These are phyloP conservation scores for Menura novaehollandiae DNA, from an alignment of 2,113 vertebrate genomes.

Conservation along the genomic window DNA sequence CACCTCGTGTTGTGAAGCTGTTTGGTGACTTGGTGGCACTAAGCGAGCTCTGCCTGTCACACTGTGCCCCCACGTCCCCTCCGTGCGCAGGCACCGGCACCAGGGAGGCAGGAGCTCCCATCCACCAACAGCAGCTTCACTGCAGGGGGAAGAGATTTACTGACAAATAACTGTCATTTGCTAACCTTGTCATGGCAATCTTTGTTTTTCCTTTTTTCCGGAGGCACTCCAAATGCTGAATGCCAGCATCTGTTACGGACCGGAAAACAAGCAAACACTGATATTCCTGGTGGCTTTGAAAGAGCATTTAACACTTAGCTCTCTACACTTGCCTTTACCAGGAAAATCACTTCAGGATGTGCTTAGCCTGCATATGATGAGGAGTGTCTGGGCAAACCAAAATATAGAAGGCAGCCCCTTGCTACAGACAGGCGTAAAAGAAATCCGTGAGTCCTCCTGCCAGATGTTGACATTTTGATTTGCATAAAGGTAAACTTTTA, in stretches of 20 bases:
- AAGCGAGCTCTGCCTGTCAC: fast-evolving
- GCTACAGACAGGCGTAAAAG: background rate
- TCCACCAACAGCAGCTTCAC: background rate
- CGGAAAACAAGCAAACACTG: constrained; percentile 51
- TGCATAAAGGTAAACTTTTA: constrained; percentile 56
- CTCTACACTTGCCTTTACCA: constrained; percentile 45
- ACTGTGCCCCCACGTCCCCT: fast-evolving
- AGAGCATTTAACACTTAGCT: constrained; percentile 42
- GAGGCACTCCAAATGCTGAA: constrained; percentile 45
- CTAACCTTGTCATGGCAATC: constrained; percentile 42
- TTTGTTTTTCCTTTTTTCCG: background rate
- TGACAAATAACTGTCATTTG: constrained; percentile 54
- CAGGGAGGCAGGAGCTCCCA: background rate
- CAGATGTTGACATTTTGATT: constrained; percentile 68
- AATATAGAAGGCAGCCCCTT: background rate
- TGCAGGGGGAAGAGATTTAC: background rate
- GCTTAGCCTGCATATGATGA: constrained; percentile 34
- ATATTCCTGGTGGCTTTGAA: constrained; percentile 66
- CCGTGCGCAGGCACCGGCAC: fast-evolving
- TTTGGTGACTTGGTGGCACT: fast-evolving
- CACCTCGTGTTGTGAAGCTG: fast-evolving
- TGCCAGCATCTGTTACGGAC: constrained; percentile 61
- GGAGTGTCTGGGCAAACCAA: constrained; percentile 4
- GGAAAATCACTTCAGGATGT: constrained; percentile 52
- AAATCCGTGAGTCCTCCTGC: background rate